Evolutionary conservation across 2,113 vertebrate genomes (phyloP).

Genomic region (Tragelaphus strepsiceros): DNA sequence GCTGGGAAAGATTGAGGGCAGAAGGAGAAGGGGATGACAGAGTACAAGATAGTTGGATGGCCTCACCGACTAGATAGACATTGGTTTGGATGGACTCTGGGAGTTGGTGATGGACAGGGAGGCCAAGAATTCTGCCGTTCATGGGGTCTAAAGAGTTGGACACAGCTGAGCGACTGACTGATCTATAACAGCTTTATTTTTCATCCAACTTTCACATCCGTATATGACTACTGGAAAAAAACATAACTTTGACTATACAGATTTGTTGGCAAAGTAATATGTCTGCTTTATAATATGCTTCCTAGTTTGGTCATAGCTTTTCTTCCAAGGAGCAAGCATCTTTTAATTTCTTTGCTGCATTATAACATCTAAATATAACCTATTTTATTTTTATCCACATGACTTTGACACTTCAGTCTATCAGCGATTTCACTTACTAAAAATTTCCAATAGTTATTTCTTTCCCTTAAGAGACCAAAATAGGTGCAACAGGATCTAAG

Average conservation of each 20-base stretch:
- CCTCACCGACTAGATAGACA: background rate
- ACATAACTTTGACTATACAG: background rate
- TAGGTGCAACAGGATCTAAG: background rate
- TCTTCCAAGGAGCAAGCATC: background rate
- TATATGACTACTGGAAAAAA: background rate
- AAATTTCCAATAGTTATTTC: background rate
- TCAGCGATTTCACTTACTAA: background rate
- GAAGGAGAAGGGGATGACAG: background rate
- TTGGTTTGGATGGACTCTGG: background rate
- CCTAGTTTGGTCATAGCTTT: background rate
- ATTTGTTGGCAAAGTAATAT: background rate
- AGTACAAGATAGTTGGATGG: background rate
- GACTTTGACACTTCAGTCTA: background rate
- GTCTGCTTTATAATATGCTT: background rate
- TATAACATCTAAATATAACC: background rate
- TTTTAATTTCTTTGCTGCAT: background rate
- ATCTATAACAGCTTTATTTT: background rate
- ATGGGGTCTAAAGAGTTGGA: background rate
- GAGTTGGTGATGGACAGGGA: background rate
- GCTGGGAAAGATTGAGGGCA: background rate
- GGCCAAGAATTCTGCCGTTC: rapidly evolving
- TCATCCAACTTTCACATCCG: background rate
- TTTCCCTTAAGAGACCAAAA: background rate
- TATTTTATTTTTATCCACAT: background rate
- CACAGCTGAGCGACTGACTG: background rate